Conservation (phyloP, 2,797 vertebrate species). For the Anabas testudineus region DNA sequence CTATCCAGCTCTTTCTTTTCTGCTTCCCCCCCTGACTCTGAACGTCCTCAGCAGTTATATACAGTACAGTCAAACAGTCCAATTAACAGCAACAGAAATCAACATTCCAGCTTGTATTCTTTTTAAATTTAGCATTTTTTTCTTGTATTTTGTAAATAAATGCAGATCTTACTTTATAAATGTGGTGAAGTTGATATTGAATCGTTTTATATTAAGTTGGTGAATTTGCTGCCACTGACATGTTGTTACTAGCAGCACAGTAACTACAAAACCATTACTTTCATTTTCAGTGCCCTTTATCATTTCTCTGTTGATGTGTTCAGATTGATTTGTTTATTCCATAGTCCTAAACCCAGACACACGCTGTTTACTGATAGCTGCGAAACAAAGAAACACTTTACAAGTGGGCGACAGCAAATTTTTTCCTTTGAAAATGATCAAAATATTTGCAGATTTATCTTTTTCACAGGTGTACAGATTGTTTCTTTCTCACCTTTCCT, state of each 20-base stretch:
- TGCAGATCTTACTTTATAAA: constrained; percentile 10
- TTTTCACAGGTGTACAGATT: not conserved
- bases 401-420: not conserved
- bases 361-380: not conserved
- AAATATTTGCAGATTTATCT: not conserved
- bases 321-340: not conserved
- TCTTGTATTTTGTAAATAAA: constrained; percentile 42
- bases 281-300: not conserved
- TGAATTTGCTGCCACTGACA: not conserved
- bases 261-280: no score
- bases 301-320: not conserved
- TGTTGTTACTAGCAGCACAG: not conserved
- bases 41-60: constrained; percentile 2
- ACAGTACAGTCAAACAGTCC: not conserved
- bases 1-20: not conserved
- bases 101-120: constrained; percentile 5
- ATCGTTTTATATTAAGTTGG: constrained; percentile 6
- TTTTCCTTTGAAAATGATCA: not conserved
- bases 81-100: not conserved
- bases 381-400: not conserved
- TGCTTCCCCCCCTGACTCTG: not conserved
- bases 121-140: not conserved
- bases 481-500: not conserved
- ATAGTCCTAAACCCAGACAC: not conserved
- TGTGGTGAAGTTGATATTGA: not conserved